Base-by-base conservation (phyloP, 2,113 vertebrate species). In the Anoplopoma fimbria region DNA sequence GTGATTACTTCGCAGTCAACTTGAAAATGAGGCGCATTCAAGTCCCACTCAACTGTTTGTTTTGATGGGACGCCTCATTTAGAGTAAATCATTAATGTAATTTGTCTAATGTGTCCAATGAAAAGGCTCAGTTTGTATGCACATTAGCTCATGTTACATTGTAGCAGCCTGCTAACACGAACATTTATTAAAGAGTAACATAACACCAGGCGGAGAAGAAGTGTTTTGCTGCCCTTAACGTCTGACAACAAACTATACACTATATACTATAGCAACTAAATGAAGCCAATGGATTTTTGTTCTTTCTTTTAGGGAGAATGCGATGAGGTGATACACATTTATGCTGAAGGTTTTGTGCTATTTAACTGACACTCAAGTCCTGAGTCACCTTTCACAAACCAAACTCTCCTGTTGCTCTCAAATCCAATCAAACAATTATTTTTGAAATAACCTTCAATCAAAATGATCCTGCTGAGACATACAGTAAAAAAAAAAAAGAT, bases 11-110 rank as follows among this genome's bases (percentile, higher is more conserved):
- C 21, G 60, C 55, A 72, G 33, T 69, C 67, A 34, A 67, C 13
- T 58, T 45, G 47, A 60, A 55, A 71, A 68, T 69, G 15, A 75
- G 65, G 71, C 25, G 25, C 53, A 40, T 63, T 60, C 6, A 33
- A 53, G 57, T 49, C 27, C 40, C 33, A 55, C 23, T 79, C 33
- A 62, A 9, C 23, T 36, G 14, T 0, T 64, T 57, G 21, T 73
- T n/a, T 75, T 79, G 61, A 17, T 53, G 33, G 23, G 47, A 42
- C 13, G 14, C 23, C 36, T 38, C n/a, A 33, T 76, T 69, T 29
- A 23, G 70, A 27, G 38, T 21, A 23, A 69, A 65, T 15, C 0
- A 60, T 38, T 57, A 3, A 27, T 69, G n/a, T 2, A 19, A 69
- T 69, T 74, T 27, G 40, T 51, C 9, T 21, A 62, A 62, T 53